A percentile compares a stretch with the other conserved stretches of the same genome.
Conservation (phyloP, 2,888 invertebrate genomes). For the Troilus luridus region DNA sequence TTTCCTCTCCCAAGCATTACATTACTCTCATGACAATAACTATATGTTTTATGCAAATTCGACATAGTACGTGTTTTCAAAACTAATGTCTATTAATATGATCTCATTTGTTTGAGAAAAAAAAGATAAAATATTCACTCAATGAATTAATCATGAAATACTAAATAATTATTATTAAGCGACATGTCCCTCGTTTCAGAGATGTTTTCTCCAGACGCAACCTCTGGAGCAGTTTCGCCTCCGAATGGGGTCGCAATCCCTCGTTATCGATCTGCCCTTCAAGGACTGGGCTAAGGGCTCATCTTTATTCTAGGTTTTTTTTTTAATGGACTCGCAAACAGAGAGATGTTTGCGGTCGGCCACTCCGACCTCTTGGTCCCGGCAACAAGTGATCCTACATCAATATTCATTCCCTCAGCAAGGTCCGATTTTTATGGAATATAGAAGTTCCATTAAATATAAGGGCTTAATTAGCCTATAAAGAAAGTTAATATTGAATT, state of each 20-base stretch:
- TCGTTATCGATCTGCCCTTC: conserved; percentile 6
- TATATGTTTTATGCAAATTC: too few species aligned
- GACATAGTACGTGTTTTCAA: too few species aligned
- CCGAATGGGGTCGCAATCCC: not conserved
- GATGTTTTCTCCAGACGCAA: not conserved
- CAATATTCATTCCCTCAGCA: not conserved
- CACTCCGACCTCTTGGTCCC: not conserved
- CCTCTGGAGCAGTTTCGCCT: not conserved
- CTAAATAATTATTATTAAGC: too few species aligned
- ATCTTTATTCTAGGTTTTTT: conserved; percentile 42
- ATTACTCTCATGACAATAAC: too few species aligned
- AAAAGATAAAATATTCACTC: too few species aligned
- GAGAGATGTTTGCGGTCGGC: not conserved
- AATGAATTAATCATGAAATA: too few species aligned
- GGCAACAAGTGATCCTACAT: conserved; percentile 40
- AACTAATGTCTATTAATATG: too few species aligned
- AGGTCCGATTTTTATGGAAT: not conserved
- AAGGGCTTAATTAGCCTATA: too few species aligned
- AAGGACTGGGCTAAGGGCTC: conserved; percentile 17
- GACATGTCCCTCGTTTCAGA: not conserved
- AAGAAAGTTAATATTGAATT: too few species aligned
- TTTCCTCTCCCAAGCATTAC: too few species aligned
- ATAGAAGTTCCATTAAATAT: not conserved
- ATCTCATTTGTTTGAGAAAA: too few species aligned
- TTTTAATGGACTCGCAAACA: conserved; percentile 36